Conservation (phyloP, 2,888 invertebrate species). For the Linnaemya vulpina region DNA sequence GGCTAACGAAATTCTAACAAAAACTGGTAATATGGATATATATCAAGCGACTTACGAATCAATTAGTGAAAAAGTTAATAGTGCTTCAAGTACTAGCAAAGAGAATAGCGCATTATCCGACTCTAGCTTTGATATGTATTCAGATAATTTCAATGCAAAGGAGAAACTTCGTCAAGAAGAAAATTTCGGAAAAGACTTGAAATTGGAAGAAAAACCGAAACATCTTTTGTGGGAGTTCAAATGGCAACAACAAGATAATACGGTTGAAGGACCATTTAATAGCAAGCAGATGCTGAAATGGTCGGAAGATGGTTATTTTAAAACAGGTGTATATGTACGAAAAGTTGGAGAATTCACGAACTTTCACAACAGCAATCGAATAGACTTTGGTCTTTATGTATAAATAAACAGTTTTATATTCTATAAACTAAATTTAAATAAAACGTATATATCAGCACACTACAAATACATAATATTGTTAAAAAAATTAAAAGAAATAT, state of each 20-base stretch:
- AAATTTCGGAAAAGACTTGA: slow-evolving; percentile 45
- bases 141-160: slow-evolving; percentile 93
- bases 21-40: slow-evolving; percentile 98
- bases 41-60: slow-evolving; percentile 96
- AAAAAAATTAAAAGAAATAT: too few relatives aligned
- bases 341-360: slow-evolving; percentile 87
- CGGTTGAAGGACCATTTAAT: too few relatives aligned
- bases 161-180: slow-evolving; percentile 84
- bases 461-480: too few relatives aligned
- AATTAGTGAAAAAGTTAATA: slow-evolving; percentile 84
- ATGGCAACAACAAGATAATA: slow-evolving; percentile 90
- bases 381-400: slow-evolving; percentile 96
- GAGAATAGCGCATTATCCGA: too few relatives aligned
- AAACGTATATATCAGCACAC: too few relatives aligned
- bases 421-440: too few relatives aligned
- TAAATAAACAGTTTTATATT: slow-evolving; percentile 82
- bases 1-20: too few relatives aligned
- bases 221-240: slow-evolving; percentile 92
- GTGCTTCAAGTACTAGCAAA: slow-evolving; percentile 75
- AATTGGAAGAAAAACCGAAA: slow-evolving; percentile 44
- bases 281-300: too few relatives aligned
- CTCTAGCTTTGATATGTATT: too few relatives aligned
- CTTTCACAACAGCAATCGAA: slow-evolving; percentile 94
- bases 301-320: too few relatives aligned
- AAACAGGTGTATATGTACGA: slow-evolving; percentile 92